Conservation (phyloP, 64 coral and sea anemone genomes). For the Porites australiensis region DNA sequence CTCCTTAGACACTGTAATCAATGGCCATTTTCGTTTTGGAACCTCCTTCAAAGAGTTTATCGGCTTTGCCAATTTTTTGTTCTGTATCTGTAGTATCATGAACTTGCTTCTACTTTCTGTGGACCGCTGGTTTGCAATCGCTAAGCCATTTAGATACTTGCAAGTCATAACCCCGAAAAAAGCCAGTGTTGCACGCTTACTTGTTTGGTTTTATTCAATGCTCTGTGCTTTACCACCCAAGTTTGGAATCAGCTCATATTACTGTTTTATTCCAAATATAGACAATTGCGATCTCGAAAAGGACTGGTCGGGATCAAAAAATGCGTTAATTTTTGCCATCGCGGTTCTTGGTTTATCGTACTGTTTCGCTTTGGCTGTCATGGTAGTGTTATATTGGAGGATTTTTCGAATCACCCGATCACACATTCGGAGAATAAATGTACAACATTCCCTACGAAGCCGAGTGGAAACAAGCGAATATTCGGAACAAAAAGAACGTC, state of each 20-base stretch:
- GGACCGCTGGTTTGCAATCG: slow-evolving; percentile 74
- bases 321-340: slow-evolving; percentile 24
- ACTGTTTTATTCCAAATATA: slow-evolving; percentile 71
- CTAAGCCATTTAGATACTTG: slow-evolving; percentile 59
- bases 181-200: neutral
- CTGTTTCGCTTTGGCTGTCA: slow-evolving; percentile 29
- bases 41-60: slow-evolving; percentile 39
- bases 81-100: slow-evolving; percentile 78
- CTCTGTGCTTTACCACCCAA: slow-evolving; percentile 48
- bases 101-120: slow-evolving; percentile 58
- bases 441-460: neutral
- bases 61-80: slow-evolving; percentile 73
- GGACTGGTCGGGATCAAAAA: slow-evolving; percentile 61
- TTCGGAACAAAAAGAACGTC: neutral
- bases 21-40: neutral
- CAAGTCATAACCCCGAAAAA: slow-evolving; percentile 29
- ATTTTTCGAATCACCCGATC: slow-evolving; percentile 69
- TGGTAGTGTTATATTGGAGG: slow-evolving; percentile 64
- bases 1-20: slow-evolving; percentile 30
- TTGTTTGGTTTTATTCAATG: slow-evolving; percentile 58
- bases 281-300: slow-evolving; percentile 50
- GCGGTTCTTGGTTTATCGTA: slow-evolving; percentile 73
- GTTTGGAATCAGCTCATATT: slow-evolving; percentile 69
- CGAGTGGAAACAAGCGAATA: neutral
- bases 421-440: slow-evolving; percentile 42